Conservation (phyloP, 2,113 vertebrate species). For the Regulus satrapa region DNA sequence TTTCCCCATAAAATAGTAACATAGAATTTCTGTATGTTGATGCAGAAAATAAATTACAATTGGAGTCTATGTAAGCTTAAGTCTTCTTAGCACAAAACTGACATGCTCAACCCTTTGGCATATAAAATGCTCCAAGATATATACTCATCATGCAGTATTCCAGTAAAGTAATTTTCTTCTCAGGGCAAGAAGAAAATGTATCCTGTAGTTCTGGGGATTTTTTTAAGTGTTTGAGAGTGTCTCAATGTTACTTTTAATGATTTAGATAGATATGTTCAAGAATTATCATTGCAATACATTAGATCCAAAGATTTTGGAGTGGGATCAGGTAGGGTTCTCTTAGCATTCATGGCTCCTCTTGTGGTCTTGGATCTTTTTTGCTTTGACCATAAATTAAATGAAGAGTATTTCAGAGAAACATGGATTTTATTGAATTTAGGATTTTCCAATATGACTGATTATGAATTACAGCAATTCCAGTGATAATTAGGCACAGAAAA, state of each 20-base stretch:
- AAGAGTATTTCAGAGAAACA: not conserved
- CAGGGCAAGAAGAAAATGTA: not conserved
- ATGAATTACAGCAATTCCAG: not conserved
- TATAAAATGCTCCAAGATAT: not conserved
- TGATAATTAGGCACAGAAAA: not conserved
- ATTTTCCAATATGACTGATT: not conserved
- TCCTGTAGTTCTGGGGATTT: not conserved
- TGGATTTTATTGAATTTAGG: not conserved
- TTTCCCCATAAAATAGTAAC: not conserved
- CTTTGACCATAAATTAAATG: not conserved
- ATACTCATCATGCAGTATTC: not conserved
- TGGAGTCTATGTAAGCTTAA: not conserved
- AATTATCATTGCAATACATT: not conserved
- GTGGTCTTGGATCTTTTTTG: not conserved
- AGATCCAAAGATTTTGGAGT: not conserved
- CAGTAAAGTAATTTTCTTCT: not conserved
- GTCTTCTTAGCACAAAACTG: not conserved
- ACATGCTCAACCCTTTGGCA: not conserved
- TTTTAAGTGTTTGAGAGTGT: not conserved
- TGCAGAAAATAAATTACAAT: not conserved
- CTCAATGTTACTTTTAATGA: not conserved
- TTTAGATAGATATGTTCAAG: not conserved
- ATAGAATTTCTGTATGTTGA: not conserved
- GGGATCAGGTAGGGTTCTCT: not conserved
- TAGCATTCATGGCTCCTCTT: accelerated